Evolutionary conservation across 2,113 vertebrate genomes (phyloP).

Genomic region (Verasper variegatus): DNA sequence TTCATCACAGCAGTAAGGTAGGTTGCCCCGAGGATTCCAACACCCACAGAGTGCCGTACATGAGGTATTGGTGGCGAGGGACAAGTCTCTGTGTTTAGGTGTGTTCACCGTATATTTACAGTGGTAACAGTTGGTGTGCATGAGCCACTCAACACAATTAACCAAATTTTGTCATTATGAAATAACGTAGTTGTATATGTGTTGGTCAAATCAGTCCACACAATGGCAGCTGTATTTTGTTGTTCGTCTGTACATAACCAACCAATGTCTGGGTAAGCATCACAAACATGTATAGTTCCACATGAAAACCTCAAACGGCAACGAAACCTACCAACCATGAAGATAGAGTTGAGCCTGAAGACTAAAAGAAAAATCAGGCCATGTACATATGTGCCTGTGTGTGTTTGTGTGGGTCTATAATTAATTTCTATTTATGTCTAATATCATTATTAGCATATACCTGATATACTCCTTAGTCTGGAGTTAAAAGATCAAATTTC

Average conservation of each 20-base stretch:
- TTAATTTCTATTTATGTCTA: too few species aligned
- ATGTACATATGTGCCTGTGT: too few species aligned
- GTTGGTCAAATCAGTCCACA: neutral
- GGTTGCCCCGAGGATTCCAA: constrained; percentile 73
- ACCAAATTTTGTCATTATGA: neutral
- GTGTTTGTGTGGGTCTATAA: too few species aligned
- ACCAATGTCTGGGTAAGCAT: neutral
- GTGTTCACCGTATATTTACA: constrained; percentile 1
- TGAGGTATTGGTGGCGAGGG: constrained; percentile 39
- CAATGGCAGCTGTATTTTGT: neutral
- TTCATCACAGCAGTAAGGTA: constrained; percentile 80
- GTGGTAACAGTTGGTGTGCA: neutral
- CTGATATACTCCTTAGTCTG: too few species aligned
- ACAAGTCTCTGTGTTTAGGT: constrained; percentile 10
- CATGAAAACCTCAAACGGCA: neutral
- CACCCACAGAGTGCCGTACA: constrained; percentile 34
- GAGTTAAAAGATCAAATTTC: too few species aligned
- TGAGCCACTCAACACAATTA: constrained; percentile 6
- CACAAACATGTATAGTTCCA: neutral
- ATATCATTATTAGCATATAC: too few species aligned
- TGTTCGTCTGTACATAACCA: neutral
- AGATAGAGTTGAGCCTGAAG: neutral
- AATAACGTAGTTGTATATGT: neutral
- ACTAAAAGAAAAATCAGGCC: too few species aligned
- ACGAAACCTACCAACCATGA: neutral